Conservation (phyloP, 1,140 invertebrate genomes). For the Physella acuta region DNA sequence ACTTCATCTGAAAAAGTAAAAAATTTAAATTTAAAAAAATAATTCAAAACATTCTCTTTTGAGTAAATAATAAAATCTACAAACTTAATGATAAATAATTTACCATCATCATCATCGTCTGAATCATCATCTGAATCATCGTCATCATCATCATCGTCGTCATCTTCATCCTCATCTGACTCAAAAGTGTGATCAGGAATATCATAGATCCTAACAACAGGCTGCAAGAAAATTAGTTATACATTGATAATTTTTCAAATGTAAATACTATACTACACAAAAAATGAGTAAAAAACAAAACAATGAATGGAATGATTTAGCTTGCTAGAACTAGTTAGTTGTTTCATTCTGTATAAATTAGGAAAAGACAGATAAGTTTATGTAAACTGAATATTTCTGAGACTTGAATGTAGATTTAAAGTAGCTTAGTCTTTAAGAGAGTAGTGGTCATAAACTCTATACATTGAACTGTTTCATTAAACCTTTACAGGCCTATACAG, state of each 20-base stretch:
- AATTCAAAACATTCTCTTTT: not conserved
- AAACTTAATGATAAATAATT: not conserved
- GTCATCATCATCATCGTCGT: constrained; percentile 66
- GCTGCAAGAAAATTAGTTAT: constrained; percentile 61
- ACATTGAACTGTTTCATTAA: too few relatives aligned
- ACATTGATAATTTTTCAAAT: not conserved
- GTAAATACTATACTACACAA: not conserved
- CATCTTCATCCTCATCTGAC: constrained; percentile 84
- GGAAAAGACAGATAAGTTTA: too few relatives aligned
- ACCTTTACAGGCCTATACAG: too few relatives aligned
- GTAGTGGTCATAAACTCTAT: too few relatives aligned
- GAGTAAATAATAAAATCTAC: not conserved
- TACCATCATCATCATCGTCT: constrained; percentile 13
- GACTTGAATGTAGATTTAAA: too few relatives aligned
- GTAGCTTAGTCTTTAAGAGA: too few relatives aligned
- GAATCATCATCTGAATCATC: constrained; percentile 48
- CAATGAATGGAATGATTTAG: too few relatives aligned
- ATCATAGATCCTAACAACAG: constrained; percentile 92
- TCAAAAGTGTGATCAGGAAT: constrained; percentile 98
- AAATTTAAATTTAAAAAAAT: not conserved
- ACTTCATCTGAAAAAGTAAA: not conserved
- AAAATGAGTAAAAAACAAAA: not conserved
- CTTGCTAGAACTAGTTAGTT: too few relatives aligned
- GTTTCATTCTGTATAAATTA: too few relatives aligned
- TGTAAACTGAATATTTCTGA: too few relatives aligned